Conservation (phyloP, 2,797 vertebrate species). For the Heliangelus exortis region DNA sequence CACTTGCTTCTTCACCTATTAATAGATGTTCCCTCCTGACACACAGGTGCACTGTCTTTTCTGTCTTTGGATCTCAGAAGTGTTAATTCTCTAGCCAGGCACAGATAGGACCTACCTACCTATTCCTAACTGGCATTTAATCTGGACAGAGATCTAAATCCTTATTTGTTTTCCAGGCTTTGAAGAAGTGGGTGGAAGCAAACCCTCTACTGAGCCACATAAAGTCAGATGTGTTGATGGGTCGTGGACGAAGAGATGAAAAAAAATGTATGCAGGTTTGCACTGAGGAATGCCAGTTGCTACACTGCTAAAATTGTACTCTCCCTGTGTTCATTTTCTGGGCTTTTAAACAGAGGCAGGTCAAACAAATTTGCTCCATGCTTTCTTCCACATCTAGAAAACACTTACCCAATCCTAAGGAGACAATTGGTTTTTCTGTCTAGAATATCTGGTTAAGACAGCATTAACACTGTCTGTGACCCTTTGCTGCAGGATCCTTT, state of each 20-base stretch:
- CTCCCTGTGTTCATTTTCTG: not conserved
- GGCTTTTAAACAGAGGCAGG: not conserved
- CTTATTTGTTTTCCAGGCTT: conserved; percentile 75
- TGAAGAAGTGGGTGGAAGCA: conserved; percentile 84
- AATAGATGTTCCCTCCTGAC: not conserved
- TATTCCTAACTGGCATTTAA: not conserved
- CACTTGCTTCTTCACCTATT: not conserved
- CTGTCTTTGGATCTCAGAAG: not conserved
- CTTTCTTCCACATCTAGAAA: not conserved
- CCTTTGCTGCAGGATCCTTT: not conserved
- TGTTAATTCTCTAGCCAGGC: not conserved
- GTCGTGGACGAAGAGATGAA: conserved; percentile 72
- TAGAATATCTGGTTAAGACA: not conserved
- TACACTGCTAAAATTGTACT: not conserved
- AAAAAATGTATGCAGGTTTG: conserved; percentile 50
- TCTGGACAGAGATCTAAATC: not conserved
- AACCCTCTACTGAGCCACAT: conserved; percentile 75
- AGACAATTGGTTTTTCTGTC: not conserved
- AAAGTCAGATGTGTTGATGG: conserved; percentile 79
- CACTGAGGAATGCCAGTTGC: not conserved
- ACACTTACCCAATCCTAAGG: not conserved
- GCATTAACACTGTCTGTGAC: not conserved
- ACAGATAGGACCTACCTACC: not conserved
- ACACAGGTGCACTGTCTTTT: not conserved
- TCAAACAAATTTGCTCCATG: not conserved